A percentile compares a stretch with the other conserved stretches of the same genome.
Conservation (phyloP, 2,888 invertebrate species). For the Ormyrus labotus region DNA sequence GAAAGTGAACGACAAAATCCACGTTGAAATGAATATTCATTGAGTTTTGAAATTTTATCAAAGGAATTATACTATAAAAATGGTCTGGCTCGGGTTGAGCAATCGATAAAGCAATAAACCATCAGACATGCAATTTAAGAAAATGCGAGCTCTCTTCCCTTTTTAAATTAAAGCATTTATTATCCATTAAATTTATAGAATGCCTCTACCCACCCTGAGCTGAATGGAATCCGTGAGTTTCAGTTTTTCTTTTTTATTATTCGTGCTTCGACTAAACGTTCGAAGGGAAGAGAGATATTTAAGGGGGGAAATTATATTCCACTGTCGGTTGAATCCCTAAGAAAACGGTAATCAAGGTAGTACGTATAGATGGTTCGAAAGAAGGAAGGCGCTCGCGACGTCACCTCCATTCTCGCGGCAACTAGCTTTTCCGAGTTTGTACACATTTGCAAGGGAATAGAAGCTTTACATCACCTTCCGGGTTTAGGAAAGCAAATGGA, state of each 20-base stretch:
- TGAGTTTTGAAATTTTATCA: too few relatives aligned
- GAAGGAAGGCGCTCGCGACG: neutral
- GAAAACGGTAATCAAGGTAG: slow-evolving; percentile 14
- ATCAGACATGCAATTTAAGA: slow-evolving; percentile 8
- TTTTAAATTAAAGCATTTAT: slow-evolving; percentile 6
- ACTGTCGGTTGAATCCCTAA: neutral
- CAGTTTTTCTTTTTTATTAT: neutral
- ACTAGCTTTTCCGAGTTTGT: slow-evolving; percentile 65
- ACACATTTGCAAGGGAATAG: slow-evolving; percentile 38
- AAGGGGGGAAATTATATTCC: neutral
- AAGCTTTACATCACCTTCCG: slow-evolving; percentile 21
- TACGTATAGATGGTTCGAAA: neutral
- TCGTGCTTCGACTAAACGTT: neutral
- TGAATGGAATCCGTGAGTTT: neutral
- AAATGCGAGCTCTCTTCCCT: neutral
- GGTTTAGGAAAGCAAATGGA: slow-evolving; percentile 25
- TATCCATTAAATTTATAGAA: slow-evolving; percentile 15
- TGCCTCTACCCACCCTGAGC: neutral
- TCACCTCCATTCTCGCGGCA: neutral
- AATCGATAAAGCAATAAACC: slow-evolving; percentile 11
- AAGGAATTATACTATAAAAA: neutral
- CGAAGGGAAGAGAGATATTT: neutral
- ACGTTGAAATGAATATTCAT: too few relatives aligned
- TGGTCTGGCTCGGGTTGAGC: neutral
- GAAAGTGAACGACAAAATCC: too few relatives aligned